These are phyloP conservation scores for Fulica atra DNA, from an alignment of 2,113 vertebrate species.

Conservation along the genomic window DNA sequence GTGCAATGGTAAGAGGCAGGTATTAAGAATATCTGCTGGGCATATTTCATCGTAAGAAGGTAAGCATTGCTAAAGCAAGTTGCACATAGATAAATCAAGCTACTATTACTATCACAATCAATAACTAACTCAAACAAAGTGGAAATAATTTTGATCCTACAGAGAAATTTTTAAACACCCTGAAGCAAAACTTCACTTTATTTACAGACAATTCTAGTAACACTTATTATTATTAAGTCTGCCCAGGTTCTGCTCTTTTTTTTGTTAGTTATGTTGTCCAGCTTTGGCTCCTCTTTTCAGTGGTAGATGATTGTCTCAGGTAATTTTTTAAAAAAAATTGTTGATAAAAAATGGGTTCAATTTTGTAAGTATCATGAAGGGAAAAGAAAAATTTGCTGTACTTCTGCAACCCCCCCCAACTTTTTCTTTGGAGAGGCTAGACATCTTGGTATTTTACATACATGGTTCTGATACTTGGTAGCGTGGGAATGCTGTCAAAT, in stretches of 20 bases:
- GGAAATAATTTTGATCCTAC: background rate
- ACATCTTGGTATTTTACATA: background rate
- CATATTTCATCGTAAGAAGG: background rate
- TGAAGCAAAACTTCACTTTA: background rate
- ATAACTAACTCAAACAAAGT: background rate
- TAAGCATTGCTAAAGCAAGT: background rate
- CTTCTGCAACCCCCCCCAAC: fast-evolving
- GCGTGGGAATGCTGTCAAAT: background rate
- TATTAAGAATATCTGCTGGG: background rate
- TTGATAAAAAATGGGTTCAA: background rate
- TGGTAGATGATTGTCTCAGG: background rate
- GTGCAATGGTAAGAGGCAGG: background rate
- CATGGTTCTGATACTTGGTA: background rate
- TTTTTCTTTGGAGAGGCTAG: background rate
- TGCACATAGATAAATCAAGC: background rate
- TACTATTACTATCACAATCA: background rate
- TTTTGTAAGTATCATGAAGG: background rate
- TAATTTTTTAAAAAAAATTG: background rate
- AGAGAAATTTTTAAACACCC: background rate
- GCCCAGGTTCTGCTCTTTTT: background rate
- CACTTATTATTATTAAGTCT: background rate
- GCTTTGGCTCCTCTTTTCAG: background rate
- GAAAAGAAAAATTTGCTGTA: background rate
- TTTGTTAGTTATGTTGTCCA: background rate
- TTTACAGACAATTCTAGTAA: background rate